A percentile compares a stretch with the other conserved stretches of the same genome.
Conservation (phyloP, 2,888 invertebrate species). For the Drosophila pullipes region DNA sequence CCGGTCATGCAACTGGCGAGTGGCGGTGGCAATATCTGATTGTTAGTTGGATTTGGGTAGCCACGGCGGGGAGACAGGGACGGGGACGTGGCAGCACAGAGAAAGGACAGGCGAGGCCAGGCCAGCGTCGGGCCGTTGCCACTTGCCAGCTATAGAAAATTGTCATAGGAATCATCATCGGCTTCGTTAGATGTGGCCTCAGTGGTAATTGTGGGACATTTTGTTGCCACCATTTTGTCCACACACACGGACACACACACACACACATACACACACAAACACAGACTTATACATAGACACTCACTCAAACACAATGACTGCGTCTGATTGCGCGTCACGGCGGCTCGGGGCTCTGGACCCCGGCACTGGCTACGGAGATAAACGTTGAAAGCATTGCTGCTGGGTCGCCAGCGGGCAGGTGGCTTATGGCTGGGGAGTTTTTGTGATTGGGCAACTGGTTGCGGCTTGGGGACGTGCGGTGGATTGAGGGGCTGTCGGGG, state of each 20-base stretch:
- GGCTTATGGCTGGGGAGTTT: slow-evolving; percentile 61
- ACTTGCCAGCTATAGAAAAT: slow-evolving; percentile 81
- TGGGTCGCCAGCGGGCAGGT: slow-evolving; percentile 61
- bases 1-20: slow-evolving; percentile 40
- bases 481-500: not conserved
- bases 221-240: slow-evolving; percentile 78
- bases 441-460: slow-evolving; percentile 60
- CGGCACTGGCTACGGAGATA: slow-evolving; percentile 60
- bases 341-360: slow-evolving; percentile 24
- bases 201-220: slow-evolving; percentile 85
- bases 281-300: slow-evolving; percentile 31
- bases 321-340: slow-evolving; percentile 71
- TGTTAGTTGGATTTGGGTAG: slow-evolving; percentile 71
- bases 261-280: slow-evolving; percentile 27
- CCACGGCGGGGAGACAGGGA: not conserved
- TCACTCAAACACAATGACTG: slow-evolving; percentile 66
- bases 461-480: not conserved
- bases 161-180: slow-evolving; percentile 85
- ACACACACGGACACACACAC: slow-evolving; percentile 30
- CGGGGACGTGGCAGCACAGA: not conserved
- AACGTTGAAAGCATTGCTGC: slow-evolving; percentile 66
- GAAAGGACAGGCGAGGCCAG: slow-evolving; percentile 32
- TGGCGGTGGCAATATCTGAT: slow-evolving; percentile 79
- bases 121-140: slow-evolving; percentile 59
- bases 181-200: slow-evolving; percentile 85